A percentile compares a stretch with the other conserved stretches of the same genome.
Conservation (phyloP, 2,113 vertebrate genomes). For the Morphnarchus princeps region DNA sequence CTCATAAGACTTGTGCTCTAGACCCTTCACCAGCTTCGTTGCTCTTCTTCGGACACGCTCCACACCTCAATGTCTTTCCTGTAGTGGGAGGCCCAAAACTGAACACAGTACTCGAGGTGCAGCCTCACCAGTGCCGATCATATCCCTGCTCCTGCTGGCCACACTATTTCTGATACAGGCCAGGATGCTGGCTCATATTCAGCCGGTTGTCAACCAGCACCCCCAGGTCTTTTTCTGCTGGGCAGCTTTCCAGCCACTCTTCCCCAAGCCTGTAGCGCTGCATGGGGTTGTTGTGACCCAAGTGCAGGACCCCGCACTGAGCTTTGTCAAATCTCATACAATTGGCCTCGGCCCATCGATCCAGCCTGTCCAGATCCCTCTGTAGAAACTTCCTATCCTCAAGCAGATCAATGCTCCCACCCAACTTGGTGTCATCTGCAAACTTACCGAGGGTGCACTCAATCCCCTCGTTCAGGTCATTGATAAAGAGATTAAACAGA, state of each 20-base stretch:
- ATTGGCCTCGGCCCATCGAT: fast-evolving
- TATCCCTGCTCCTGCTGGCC: no score
- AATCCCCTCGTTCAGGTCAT: background rate
- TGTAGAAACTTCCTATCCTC: background rate
- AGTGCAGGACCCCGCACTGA: fast-evolving
- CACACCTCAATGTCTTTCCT: no score
- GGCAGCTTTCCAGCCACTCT: background rate
- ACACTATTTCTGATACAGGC: no score
- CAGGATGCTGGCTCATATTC: no score
- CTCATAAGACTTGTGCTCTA: no score
- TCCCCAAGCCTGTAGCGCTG: background rate
- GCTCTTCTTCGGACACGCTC: no score
- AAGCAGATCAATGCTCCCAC: background rate
- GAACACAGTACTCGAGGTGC: no score
- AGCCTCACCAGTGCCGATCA: no score
- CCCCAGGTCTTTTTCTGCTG: background rate
- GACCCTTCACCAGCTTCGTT: no score
- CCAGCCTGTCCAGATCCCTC: background rate
- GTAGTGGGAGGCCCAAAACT: no score
- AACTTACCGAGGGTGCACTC: background rate
- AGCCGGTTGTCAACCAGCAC: background rate
- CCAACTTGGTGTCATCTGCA: background rate
- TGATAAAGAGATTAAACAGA: background rate
- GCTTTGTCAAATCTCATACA: background rate
- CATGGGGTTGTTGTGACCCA: background rate